A percentile compares a stretch with the other conserved stretches of the same genome.
Evolutionary conservation across 1,140 invertebrate species (phyloP).

Genomic region (Ooceraea biroi): DNA sequence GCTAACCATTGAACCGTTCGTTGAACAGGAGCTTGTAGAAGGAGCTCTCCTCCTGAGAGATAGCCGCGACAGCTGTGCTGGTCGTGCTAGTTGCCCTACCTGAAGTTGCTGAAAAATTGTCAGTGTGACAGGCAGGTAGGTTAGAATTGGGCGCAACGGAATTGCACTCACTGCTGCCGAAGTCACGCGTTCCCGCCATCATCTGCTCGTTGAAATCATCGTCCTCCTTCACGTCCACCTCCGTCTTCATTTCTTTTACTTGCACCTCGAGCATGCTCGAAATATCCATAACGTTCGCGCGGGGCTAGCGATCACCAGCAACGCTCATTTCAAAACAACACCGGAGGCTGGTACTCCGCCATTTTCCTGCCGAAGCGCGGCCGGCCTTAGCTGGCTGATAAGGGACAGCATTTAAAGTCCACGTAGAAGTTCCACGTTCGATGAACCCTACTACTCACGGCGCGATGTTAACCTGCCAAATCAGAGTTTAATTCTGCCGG

Average conservation of each 20-base stretch:
- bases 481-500: not conserved
- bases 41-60: conserved; percentile 77
- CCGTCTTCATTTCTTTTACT: conserved; percentile 79
- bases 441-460: no score
- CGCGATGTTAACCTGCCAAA: no score
- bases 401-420: not conserved
- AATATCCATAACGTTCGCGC: conserved; percentile 80
- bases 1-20: conserved; percentile 79
- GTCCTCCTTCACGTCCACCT: conserved; percentile 78
- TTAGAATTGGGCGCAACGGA: conserved; percentile 24
- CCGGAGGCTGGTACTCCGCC: conserved; percentile 69
- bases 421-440: not conserved
- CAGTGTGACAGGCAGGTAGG: conserved; percentile 49
- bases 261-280: conserved; percentile 84
- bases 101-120: conserved; percentile 74
- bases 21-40: conserved; percentile 81
- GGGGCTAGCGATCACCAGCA: not conserved
- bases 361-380: conserved; percentile 73
- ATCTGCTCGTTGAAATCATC: conserved; percentile 52
- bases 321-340: conserved; percentile 75
- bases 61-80: conserved; percentile 18
- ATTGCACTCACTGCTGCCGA: not conserved
- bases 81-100: conserved; percentile 28
- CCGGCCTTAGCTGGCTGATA: conserved; percentile 20
- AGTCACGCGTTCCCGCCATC: not conserved